Base-by-base conservation (phyloP, 1,140 invertebrate species). In the Dreissena rostriformis region DNA sequence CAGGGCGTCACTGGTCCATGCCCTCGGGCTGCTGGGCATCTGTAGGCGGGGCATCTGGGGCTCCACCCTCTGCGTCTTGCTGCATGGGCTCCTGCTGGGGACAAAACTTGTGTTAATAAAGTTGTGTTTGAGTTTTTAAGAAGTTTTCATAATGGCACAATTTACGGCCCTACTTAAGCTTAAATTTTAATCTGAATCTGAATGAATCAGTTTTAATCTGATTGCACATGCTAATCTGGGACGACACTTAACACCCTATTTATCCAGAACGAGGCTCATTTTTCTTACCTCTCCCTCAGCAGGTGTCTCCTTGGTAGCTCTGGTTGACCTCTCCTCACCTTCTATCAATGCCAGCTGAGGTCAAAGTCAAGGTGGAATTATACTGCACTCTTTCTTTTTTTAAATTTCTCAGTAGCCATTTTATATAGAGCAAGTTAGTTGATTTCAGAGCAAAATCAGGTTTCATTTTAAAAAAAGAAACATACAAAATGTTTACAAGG, bases 271-370 rank as follows among this genome's bases (percentile, higher is more conserved):
- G 6, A 79, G 70, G 51, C 53, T 55, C 15, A 65, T 72, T 10
- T 57, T 70, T 19, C 67, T 80, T 39, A 68, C 81, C 63, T 63
- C 82, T 22, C 61, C 85, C 24, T 83, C 77, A 22, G 82, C 82
- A 49, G 80, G 70, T 8, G 4, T 8, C 39, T 39, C 39, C 39
- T 80, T 70, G 70, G 86, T 75, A 10, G 85, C 87, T 55, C 85
- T 75, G 28, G 86, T 79, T 28, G 92, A 88, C 71, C 92, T 91
- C 78, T 93, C 92, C 82, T 94, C 93, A 22, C 93, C 93, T 83
- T 93, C 91, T 85, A 94, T 93, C 81, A 92, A 72, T 28, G 86
- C 81, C 65, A 94, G 81, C 90, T 93, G 70, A 26, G 39, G 14
- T 28, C 17, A 77, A 6, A 53, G 80, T 87, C 63, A 89, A 91